Conservation (phyloP, 2,113 vertebrate species). For the Crotalus helleri region DNA sequence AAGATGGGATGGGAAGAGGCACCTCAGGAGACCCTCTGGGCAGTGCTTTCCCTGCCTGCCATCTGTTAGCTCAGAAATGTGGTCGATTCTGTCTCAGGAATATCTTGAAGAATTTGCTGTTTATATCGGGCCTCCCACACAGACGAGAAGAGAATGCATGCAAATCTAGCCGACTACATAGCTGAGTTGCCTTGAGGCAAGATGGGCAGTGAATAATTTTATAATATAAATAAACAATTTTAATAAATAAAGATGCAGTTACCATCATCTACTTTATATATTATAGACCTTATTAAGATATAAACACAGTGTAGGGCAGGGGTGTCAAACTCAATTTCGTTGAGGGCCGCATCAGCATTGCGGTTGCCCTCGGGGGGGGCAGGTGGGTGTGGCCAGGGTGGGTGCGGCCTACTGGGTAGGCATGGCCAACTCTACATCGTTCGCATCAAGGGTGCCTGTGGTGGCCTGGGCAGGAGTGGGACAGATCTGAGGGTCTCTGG, state of each 20-base stretch:
- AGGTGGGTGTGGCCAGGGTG: no score
- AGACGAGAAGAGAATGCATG: background rate
- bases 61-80: background rate
- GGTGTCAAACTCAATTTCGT: no score
- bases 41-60: background rate
- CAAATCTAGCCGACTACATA: background rate
- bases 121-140: no score
- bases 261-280: background rate
- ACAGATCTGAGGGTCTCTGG: no score
- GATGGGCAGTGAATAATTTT: background rate
- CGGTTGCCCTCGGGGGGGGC: no score
- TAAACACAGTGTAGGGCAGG: background rate
- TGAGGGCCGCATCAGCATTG: no score
- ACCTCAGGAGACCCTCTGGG: background rate
- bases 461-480: no score
- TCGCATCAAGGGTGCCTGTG: no score
- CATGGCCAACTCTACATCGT: no score
- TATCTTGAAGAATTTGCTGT: background rate
- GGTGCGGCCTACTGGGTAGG: no score
- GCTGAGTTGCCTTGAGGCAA: background rate
- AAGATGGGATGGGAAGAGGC: background rate
- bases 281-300: background rate
- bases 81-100: background rate
- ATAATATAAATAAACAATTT: background rate
- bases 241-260: no score